Evolutionary conservation across 1,140 invertebrate genomes (phyloP), one percentile per base, ranked within the genome.

Genomic region (Lordiphosa stackelbergi): DNA sequence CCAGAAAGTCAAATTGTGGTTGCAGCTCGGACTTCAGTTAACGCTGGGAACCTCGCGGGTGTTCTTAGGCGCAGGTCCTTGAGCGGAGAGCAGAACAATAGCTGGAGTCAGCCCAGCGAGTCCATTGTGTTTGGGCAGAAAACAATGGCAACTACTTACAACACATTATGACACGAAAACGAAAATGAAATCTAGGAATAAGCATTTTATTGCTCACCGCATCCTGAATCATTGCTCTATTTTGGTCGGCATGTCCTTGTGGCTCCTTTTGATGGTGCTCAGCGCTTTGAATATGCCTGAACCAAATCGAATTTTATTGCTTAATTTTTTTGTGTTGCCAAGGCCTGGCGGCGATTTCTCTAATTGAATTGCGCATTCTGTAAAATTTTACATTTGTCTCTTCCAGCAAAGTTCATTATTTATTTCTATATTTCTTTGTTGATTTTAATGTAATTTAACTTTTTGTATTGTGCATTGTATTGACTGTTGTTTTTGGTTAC

Each of bases 241-340:
- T 85, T 85, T 46, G 56, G 31, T 53, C 68, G 71, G 62, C 34
- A 24, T 57, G 59, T 78, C 69, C 56, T 54, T 62, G 42, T 36
- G 37, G 51, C 48, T 72, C 59, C 71, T 71, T 79, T 79, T 81
- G 77, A 79, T 71, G 74, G 42, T 56, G 58, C 28, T 36, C 65
- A 64, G 22, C 19, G 58, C 65, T 56, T 85, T 75, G 43, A 86
- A 73, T 75, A 71, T 65, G 64, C 78, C 73, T 86, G 84, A 86
- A 86, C 84, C 84, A 77, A 58, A 84, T 66, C 84, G 34, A 86
- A 86, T 86, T 86, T 86, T 86, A 86, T 86, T 86, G 84, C 84
- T 86, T 58, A 86, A 86, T 86, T 86, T 86, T 85, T 81, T 81
- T 69, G 60, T 70, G 48, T 46, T 60, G 51, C 12, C 31, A 31